Evolutionary conservation across 1,140 invertebrate species (phyloP).

Genomic region (Drosophila nebulosa): DNA sequence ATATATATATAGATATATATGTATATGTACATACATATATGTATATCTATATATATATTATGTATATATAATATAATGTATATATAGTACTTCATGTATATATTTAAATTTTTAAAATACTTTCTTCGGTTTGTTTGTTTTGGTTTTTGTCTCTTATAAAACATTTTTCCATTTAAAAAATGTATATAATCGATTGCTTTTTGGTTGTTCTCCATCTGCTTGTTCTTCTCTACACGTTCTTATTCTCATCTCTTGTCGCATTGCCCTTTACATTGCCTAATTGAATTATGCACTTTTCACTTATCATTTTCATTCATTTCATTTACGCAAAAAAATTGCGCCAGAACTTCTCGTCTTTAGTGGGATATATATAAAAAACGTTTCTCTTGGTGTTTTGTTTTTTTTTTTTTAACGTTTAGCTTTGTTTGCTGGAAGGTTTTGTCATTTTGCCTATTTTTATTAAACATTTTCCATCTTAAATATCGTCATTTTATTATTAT

Average conservation of each 20-base stretch:
- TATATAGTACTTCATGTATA: slow-evolving; percentile 75
- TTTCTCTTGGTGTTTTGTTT: slow-evolving; percentile 55
- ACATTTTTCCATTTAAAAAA: slow-evolving; percentile 71
- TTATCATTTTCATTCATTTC: slow-evolving; percentile 4
- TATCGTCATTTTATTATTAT: slow-evolving; percentile 57
- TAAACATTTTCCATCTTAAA: slow-evolving; percentile 35
- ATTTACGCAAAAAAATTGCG: slow-evolving; percentile 47
- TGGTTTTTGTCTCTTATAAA: slow-evolving; percentile 57
- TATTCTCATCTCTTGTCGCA: not conserved
- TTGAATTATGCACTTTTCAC: not conserved
- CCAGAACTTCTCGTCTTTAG: slow-evolving; percentile 24
- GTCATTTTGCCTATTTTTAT: slow-evolving; percentile 1
- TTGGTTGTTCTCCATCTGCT: slow-evolving; percentile 44
- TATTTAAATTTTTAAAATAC: slow-evolving; percentile 79
- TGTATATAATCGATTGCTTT: slow-evolving; percentile 77
- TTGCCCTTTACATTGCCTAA: not conserved
- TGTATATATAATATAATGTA: slow-evolving; percentile 54
- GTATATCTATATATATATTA: slow-evolving; percentile 56
- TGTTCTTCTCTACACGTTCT: slow-evolving; percentile 34
- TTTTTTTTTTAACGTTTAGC: slow-evolving; percentile 9
- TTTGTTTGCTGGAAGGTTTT: slow-evolving; percentile 60
- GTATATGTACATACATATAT: slow-evolving; percentile 60
- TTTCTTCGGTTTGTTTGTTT: slow-evolving; percentile 72
- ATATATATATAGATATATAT: slow-evolving; percentile 66
- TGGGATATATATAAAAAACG: slow-evolving; percentile 53